These are phyloP conservation scores for Anolis carolinensis DNA, from an alignment of 2,113 vertebrate genomes.

Conservation along the genomic window DNA sequence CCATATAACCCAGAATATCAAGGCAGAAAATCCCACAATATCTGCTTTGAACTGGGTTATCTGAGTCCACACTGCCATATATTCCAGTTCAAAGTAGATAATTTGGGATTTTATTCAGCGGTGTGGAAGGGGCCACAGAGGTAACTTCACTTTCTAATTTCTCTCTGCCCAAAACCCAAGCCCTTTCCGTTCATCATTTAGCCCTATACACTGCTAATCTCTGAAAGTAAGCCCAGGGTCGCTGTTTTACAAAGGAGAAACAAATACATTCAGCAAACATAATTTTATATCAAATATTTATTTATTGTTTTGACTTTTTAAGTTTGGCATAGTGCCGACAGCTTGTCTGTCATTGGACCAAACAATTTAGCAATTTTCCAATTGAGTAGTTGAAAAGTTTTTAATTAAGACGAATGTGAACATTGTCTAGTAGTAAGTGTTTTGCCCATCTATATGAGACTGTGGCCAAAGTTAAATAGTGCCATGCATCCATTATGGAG, in stretches of 20 bases:
- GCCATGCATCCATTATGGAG: background rate
- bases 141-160: background rate
- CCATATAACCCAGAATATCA: too few species aligned
- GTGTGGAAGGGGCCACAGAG: too few species aligned
- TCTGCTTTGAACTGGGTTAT: too few species aligned
- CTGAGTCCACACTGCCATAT: too few species aligned
- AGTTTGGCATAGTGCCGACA: background rate
- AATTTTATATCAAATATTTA: background rate
- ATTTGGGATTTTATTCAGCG: too few species aligned
- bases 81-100: too few species aligned
- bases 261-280: background rate
- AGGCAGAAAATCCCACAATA: too few species aligned
- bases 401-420: background rate
- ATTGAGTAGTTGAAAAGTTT: slow-evolving; percentile 8
- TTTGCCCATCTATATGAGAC: background rate
- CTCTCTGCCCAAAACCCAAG: background rate
- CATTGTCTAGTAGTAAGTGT: background rate
- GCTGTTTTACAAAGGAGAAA: background rate
- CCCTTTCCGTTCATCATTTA: background rate
- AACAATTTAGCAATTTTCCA: background rate
- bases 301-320: background rate
- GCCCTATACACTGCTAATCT: background rate
- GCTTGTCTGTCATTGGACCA: slow-evolving; percentile 37
- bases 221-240: background rate
- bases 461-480: background rate